A percentile compares a stretch with the other conserved stretches of the same genome.
Evolutionary conservation across 1,140 invertebrate genomes (phyloP).

Genomic region (Tetranychus cinnabarinus): DNA sequence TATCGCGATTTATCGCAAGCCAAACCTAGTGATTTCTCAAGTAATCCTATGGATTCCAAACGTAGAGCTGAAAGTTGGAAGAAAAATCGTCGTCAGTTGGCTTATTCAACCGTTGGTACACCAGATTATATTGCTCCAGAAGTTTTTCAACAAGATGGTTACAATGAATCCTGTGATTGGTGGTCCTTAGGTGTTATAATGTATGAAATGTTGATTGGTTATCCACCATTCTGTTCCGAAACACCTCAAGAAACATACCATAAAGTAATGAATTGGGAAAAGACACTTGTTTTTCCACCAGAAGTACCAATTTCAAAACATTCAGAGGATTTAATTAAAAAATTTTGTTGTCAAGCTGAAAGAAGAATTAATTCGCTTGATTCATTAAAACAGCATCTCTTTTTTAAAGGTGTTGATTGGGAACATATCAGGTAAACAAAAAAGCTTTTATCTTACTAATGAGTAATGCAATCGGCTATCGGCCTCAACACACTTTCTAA

Average conservation of each 20-base stretch:
- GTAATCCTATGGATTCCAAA: constrained; percentile 80
- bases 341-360: constrained; percentile 85
- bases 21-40: constrained; percentile 64
- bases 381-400: constrained; percentile 30
- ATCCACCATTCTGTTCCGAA: constrained; percentile 97
- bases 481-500: not conserved
- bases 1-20: constrained; percentile 92
- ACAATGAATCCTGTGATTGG: constrained; percentile 69
- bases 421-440: constrained; percentile 38
- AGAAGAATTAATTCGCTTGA: constrained; percentile 35
- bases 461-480: not conserved
- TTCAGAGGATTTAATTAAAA: constrained; percentile 24
- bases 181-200: constrained; percentile 99
- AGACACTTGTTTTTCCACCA: constrained; percentile 89
- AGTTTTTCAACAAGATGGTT: constrained; percentile 89
- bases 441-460: not conserved
- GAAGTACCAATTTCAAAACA: constrained; percentile 92
- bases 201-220: constrained; percentile 99
- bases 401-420: constrained; percentile 40
- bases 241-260: constrained; percentile 97
- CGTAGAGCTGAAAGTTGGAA: constrained; percentile 94
- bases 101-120: constrained; percentile 81
- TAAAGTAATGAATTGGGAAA: constrained; percentile 98
- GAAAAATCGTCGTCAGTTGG: constrained; percentile 67
- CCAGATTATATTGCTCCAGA: constrained; percentile 99